Percentiles rank a stretch among this genome's conserved stretches.
Conservation (phyloP, 2,797 vertebrate species). For the Lagorchestes hirsutus region DNA sequence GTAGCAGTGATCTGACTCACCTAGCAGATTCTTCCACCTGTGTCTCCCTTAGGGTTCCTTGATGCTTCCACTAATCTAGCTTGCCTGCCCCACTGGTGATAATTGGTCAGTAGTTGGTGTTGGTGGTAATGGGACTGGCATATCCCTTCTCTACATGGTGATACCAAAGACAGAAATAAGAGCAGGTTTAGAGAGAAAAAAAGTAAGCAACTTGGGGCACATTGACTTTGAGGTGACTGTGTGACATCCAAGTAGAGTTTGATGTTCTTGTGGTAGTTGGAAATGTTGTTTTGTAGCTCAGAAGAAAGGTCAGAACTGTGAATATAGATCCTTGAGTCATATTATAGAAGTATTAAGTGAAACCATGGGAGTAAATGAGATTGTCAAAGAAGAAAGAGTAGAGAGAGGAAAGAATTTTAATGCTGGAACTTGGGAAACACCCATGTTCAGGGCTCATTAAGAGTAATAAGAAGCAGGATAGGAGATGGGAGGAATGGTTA, state of each 20-base stretch:
- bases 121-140: neutral
- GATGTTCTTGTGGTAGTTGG: neutral
- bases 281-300: neutral
- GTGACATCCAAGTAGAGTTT: neutral
- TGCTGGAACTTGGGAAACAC: neutral
- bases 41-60: neutral
- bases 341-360: neutral
- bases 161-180: neutral
- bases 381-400: neutral
- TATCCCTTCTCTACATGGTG: neutral
- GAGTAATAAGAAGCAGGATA: neutral
- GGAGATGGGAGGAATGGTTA: neutral
- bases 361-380: neutral
- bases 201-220: neutral
- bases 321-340: neutral
- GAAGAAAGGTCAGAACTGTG: neutral
- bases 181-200: neutral
- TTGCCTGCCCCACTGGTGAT: neutral
- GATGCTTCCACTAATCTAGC: neutral
- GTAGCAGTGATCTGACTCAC: neutral
- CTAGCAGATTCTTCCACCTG: neutral
- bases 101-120: neutral
- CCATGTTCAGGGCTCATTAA: neutral
- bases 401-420: neutral
- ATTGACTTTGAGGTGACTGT: neutral